Evolutionary conservation across 2,113 vertebrate genomes (phyloP).

Genomic region (Melospiza melodia): DNA sequence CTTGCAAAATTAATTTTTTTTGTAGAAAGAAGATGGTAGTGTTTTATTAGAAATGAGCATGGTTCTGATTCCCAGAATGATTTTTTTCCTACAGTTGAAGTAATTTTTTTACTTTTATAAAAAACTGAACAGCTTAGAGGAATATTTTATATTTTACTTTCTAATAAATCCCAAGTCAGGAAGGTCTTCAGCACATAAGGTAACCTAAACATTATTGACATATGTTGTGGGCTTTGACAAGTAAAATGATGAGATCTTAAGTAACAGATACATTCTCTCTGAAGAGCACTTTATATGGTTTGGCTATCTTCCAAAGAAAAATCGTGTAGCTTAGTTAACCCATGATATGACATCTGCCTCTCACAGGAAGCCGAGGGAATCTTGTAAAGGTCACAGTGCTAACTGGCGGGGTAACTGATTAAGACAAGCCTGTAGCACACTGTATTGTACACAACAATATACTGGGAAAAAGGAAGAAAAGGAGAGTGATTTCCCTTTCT

Average conservation of each 20-base stretch:
- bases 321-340: constrained; percentile 21
- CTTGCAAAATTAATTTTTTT: neutral
- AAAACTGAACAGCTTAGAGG: neutral
- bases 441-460: neutral
- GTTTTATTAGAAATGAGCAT: neutral
- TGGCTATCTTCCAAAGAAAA: constrained; percentile 44
- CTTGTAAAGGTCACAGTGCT: constrained; percentile 13
- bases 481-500: neutral
- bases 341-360: constrained; percentile 33
- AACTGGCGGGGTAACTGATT: constrained; percentile 31
- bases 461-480: neutral
- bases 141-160: neutral
- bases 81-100: neutral
- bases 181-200: neutral
- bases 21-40: neutral
- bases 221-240: neutral
- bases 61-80: neutral
- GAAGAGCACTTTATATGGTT: constrained; percentile 4
- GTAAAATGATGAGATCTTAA: constrained; percentile 43
- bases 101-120: neutral
- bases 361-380: constrained; percentile 28
- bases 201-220: neutral
- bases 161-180: neutral
- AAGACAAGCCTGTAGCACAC: constrained; percentile 4
- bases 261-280: constrained; percentile 18